Conservation (phyloP, 2,113 vertebrate species). For the Tragulus kanchil region DNA sequence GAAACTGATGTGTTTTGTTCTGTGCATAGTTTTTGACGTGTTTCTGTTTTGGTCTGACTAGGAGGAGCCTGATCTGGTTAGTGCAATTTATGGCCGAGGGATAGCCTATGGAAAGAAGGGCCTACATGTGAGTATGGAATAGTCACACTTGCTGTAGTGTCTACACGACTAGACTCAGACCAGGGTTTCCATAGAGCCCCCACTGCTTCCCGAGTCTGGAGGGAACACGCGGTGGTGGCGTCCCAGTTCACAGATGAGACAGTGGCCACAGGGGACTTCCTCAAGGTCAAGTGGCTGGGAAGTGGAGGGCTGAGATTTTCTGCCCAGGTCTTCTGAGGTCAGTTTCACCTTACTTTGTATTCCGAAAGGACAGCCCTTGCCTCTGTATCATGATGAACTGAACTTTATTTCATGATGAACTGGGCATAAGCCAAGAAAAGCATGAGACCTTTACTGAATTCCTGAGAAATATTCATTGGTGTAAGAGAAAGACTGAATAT, state of each 20-base stretch:
- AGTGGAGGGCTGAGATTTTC: not conserved
- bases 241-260: not conserved
- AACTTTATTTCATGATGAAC: not conserved
- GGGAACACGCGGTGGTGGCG: not conserved
- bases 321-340: not conserved
- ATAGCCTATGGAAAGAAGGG: constrained; percentile 99
- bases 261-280: not conserved
- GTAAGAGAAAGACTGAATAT: too few relatives aligned
- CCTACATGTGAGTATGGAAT: constrained; percentile 92
- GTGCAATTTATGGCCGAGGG: constrained; percentile 98
- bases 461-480: not conserved
- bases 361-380: not conserved
- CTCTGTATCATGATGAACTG: not conserved
- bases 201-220: not conserved
- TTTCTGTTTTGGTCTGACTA: constrained; percentile 86
- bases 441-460: not conserved
- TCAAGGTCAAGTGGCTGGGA: not conserved
- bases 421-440: not conserved
- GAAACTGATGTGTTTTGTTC: constrained; percentile 72
- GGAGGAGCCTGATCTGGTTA: constrained; percentile 97
- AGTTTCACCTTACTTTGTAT: not conserved
- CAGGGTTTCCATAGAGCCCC: not conserved
- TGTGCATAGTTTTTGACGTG: constrained; percentile 73
- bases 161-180: not conserved
- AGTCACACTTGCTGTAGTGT: not conserved